phyloP scores from a whole-genome alignment of 2,797 vertebrate species.

The Anisognathus igniventris region DNA sequence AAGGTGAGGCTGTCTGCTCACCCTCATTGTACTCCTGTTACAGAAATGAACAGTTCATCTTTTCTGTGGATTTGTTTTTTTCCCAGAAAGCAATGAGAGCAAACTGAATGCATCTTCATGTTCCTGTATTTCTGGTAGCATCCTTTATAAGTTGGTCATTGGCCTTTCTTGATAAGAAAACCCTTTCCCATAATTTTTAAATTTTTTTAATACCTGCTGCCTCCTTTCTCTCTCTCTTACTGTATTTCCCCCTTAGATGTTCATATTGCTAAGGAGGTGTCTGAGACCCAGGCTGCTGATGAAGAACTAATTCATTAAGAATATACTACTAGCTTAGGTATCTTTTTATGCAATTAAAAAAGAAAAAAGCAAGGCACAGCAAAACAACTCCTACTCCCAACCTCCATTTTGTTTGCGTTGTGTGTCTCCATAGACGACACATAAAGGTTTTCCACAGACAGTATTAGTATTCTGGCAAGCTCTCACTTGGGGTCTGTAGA shows the following conservation, averaged over 20 bases:
- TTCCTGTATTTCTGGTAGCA: background rate
- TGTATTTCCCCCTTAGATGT: background rate
- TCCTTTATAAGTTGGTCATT: background rate
- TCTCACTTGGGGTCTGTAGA: background rate
- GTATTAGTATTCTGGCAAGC: background rate
- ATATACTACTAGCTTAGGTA: background rate
- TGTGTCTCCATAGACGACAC: background rate
- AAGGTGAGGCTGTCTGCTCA: background rate
- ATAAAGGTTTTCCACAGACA: background rate
- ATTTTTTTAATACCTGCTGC: background rate
- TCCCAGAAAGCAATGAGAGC: background rate
- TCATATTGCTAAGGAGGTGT: background rate
- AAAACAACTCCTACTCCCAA: background rate
- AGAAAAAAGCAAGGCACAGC: background rate
- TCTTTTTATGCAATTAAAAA: background rate
- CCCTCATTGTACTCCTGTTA: background rate
- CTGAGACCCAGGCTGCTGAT: background rate
- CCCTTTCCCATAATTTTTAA: background rate
- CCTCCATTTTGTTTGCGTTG: background rate
- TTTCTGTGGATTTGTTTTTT: background rate
- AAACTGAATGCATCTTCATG: background rate
- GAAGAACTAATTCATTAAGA: background rate
- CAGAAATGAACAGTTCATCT: background rate
- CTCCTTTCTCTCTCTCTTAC: background rate
- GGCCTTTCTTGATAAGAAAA: background rate